Evolutionary conservation across 2,888 invertebrate genomes (phyloP).

Genomic region (Trichopria drosophilae): DNA sequence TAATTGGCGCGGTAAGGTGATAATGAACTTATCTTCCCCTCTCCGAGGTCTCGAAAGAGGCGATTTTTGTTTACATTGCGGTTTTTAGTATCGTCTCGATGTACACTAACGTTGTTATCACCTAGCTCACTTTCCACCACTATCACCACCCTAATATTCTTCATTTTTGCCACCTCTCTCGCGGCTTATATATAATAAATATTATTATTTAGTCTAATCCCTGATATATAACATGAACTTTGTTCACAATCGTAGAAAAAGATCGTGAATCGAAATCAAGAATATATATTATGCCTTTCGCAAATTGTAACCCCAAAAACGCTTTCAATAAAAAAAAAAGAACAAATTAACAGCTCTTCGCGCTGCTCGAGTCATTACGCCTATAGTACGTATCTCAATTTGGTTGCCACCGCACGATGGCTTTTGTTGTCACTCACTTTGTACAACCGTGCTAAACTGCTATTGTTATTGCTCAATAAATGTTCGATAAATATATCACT

Average conservation of each 20-base stretch:
- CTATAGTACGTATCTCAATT: too few relatives aligned
- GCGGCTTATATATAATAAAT: slow-evolving; percentile 38
- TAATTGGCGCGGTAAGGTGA: slow-evolving; percentile 54
- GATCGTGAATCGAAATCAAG: slow-evolving; percentile 51
- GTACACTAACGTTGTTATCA: slow-evolving; percentile 22
- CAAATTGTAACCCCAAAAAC: too few relatives aligned
- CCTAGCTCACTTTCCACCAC: slow-evolving; percentile 45
- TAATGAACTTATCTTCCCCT: slow-evolving; percentile 40
- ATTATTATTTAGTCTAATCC: slow-evolving; percentile 57
- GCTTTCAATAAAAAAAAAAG: too few relatives aligned
- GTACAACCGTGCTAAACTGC: slow-evolving; percentile 31
- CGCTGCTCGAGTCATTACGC: too few relatives aligned
- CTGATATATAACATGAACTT: slow-evolving; percentile 57
- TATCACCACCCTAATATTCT: slow-evolving; percentile 50
- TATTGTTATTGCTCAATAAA: slow-evolving; percentile 51
- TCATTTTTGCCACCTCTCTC: slow-evolving; percentile 42
- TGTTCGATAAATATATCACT: slow-evolving; percentile 57
- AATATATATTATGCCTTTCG: too few relatives aligned
- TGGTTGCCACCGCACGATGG: too few relatives aligned
- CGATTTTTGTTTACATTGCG: too few relatives aligned
- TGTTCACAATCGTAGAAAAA: slow-evolving; percentile 53
- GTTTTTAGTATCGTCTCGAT: too few relatives aligned
- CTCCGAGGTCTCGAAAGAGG: slow-evolving; percentile 23
- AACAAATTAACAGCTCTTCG: too few relatives aligned
- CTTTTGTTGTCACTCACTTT: slow-evolving; percentile 37